These are phyloP conservation scores for Drosophila putrida DNA, from an alignment of 2,888 invertebrate species.

Conservation along the genomic window DNA sequence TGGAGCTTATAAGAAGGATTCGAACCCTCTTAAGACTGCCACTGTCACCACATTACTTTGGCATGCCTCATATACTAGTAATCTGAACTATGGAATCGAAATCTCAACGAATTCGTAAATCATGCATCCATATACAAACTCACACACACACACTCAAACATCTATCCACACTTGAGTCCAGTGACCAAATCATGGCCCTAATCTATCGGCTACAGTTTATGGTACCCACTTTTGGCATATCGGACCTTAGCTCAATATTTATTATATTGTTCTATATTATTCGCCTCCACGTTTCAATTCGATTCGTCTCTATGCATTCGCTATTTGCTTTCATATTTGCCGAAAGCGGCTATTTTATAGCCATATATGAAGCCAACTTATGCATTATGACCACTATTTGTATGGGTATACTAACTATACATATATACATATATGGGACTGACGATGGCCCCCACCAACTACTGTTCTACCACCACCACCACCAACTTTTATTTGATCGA, in stretches of 20 bases:
- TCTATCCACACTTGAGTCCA: constrained; percentile 12
- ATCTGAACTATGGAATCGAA: constrained; percentile 25
- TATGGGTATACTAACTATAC: neutral
- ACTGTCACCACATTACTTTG: constrained; percentile 13
- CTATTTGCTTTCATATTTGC: constrained; percentile 75
- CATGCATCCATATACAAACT: constrained; percentile 47
- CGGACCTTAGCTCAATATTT: constrained; percentile 61
- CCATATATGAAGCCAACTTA: constrained; percentile 5
- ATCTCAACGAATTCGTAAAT: constrained; percentile 76
- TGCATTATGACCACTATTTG: constrained; percentile 29
- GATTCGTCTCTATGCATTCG: constrained; percentile 2
- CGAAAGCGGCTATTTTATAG: constrained; percentile 68
- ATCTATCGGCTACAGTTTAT: constrained; percentile 69
- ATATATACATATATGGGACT: constrained; percentile 6
- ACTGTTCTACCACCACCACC: constrained; percentile 55
- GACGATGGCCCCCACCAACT: constrained; percentile 41
- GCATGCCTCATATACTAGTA: constrained; percentile 7
- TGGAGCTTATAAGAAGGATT: constrained; percentile 60
- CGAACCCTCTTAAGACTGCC: constrained; percentile 32
- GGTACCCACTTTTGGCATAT: constrained; percentile 69
- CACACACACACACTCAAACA: constrained; percentile 12
- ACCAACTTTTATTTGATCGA: constrained; percentile 39
- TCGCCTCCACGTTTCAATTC: constrained; percentile 9
- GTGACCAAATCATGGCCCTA: constrained; percentile 75
- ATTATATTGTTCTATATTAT: constrained; percentile 59